A percentile compares a stretch with the other conserved stretches of the same genome.
Conservation (phyloP, 2,113 vertebrate species). For the Larimichthys polyactis region DNA sequence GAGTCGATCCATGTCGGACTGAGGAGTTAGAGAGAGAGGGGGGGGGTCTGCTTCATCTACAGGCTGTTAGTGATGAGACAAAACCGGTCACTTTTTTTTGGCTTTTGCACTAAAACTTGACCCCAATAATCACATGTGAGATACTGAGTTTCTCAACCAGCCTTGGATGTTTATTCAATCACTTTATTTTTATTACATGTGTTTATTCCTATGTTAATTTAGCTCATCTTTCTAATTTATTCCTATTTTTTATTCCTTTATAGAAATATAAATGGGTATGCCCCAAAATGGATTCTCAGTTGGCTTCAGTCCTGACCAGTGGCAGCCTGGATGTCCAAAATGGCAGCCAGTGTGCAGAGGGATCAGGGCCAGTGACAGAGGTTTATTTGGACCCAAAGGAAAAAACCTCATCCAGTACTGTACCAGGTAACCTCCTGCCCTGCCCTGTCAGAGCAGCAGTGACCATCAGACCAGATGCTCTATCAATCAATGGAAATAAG, state of each 20-base stretch:
- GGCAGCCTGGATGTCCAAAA: conserved; percentile 79
- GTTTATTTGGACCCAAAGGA: conserved; percentile 59
- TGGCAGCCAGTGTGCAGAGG: conserved; percentile 72
- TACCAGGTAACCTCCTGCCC: conserved; percentile 71
- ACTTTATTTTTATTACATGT: neutral
- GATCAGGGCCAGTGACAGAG: conserved; percentile 57
- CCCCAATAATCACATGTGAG: conserved; percentile 35
- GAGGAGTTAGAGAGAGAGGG: neutral
- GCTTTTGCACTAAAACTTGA: conserved; percentile 54
- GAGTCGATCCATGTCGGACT: conserved; percentile 28
- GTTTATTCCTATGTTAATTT: neutral
- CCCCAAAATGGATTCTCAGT: conserved; percentile 83
- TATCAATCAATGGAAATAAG: conserved; percentile 75
- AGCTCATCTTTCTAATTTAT: conserved; percentile 4
- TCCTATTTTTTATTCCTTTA: conserved; percentile 8
- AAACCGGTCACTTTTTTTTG: neutral
- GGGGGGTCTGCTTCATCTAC: neutral
- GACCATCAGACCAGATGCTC: conserved; percentile 67
- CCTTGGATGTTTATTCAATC: neutral
- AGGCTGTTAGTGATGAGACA: neutral
- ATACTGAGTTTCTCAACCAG: conserved; percentile 6
- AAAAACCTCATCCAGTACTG: conserved; percentile 46
- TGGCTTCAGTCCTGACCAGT: conserved; percentile 81
- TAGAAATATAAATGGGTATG: conserved; percentile 75
- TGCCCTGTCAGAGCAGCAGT: conserved; percentile 56